Evolutionary conservation across 2,797 vertebrate species (phyloP).

Genomic region (Benthosema pterotum): DNA sequence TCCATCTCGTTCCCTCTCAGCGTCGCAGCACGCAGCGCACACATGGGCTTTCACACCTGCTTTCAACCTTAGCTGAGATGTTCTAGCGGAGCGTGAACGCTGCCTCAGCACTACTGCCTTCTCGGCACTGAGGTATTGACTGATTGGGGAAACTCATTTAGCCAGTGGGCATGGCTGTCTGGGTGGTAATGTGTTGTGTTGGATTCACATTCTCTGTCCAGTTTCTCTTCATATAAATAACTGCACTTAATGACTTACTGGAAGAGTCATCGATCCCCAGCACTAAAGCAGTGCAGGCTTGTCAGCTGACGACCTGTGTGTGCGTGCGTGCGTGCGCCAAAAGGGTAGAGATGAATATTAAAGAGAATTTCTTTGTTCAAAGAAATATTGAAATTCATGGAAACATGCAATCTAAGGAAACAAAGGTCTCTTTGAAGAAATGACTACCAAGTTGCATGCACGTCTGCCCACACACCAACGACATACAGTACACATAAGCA

Average conservation of each 20-base stretch:
- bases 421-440: too few relatives aligned
- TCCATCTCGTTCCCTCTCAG: constrained; percentile 4
- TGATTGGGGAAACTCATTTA: constrained; percentile 51
- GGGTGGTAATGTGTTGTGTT: constrained; percentile 11
- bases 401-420: neutral
- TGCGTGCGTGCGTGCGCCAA: constrained; percentile 8
- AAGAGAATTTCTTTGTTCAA: too few relatives aligned
- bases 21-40: constrained; percentile 7
- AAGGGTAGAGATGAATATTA: too few relatives aligned
- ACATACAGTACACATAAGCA: constrained; percentile 11
- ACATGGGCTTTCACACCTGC: constrained; percentile 33
- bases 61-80: constrained; percentile 28
- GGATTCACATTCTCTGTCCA: constrained; percentile 39
- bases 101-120: constrained; percentile 44
- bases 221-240: constrained; percentile 64
- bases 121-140: constrained; percentile 56
- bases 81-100: constrained; percentile 35
- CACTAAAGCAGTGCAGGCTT: constrained; percentile 30
- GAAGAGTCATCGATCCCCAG: constrained; percentile 52
- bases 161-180: constrained; percentile 35
- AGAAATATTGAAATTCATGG: neutral
- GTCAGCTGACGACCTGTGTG: constrained; percentile 29
- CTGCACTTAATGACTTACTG: constrained; percentile 60
- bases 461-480: constrained; percentile 6
- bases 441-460: neutral